Conservation (phyloP, 92 coral and sea anemone species). For the Scolanthus callimorphus region DNA sequence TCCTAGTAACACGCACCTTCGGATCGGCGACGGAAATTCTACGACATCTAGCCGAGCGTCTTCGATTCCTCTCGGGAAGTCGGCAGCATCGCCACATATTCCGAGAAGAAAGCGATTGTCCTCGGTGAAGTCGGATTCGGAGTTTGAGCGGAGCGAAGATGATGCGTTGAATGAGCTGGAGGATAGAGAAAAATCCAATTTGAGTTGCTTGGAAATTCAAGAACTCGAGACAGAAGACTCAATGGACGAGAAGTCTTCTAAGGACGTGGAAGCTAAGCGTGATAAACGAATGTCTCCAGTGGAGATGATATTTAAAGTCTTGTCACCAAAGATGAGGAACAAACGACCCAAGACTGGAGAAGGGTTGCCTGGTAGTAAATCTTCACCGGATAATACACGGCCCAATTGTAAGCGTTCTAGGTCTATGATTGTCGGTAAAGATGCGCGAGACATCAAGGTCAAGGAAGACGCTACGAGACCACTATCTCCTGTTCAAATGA, state of each 20-base stretch:
- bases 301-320: constrained; percentile 65
- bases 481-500: constrained; percentile 43
- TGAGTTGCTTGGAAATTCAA: constrained; percentile 2
- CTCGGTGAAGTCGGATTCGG: constrained; percentile 25
- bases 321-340: constrained; percentile 67
- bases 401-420: constrained; percentile 54
- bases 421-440: constrained; percentile 70
- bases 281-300: constrained; percentile 79
- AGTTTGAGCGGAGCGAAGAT: constrained; percentile 12
- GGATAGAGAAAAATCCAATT: constrained; percentile 2
- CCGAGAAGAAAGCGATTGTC: constrained; percentile 29
- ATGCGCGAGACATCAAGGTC: constrained; percentile 28
- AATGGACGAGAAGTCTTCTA: background rate
- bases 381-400: background rate
- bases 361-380: constrained; percentile 29
- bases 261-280: constrained; percentile 14
- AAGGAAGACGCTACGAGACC: constrained; percentile 38
- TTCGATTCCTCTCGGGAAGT: constrained; percentile 67
- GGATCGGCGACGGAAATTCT: constrained; percentile 73
- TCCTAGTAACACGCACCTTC: constrained; percentile 62
- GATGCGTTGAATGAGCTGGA: constrained; percentile 1
- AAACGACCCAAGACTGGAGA: constrained; percentile 84
- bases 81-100: constrained; percentile 39
- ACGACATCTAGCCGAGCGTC: constrained; percentile 80
- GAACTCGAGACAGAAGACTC: constrained; percentile 17